phyloP scores from a whole-genome alignment of 2,888 invertebrate species.

The Anticlea derivata region DNA sequence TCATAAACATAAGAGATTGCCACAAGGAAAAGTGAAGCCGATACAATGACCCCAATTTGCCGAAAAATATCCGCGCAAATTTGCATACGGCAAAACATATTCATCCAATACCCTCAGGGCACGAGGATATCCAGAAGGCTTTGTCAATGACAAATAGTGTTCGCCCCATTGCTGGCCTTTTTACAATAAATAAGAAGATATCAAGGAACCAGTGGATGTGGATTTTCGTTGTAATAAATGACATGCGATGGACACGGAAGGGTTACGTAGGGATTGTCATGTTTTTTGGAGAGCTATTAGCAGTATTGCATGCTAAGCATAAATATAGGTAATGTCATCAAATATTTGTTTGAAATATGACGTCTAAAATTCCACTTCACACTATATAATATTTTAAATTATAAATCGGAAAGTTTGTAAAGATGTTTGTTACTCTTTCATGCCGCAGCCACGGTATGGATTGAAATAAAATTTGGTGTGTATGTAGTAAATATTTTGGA shows the following conservation, averaged over 20 bases:
- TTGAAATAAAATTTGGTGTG: too few species aligned
- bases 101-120: slow-evolving; percentile 55
- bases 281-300: slow-evolving; percentile 33
- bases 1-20: slow-evolving; percentile 24
- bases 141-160: slow-evolving; percentile 81
- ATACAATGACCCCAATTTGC: slow-evolving; percentile 35
- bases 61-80: slow-evolving; percentile 36
- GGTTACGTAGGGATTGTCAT: slow-evolving; percentile 60
- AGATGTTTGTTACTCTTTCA: too few species aligned
- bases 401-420: too few species aligned
- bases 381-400: too few species aligned
- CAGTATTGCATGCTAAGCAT: neutral
- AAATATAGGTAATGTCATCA: too few species aligned
- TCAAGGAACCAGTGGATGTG: slow-evolving; percentile 62
- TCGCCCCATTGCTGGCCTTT: slow-evolving; percentile 73
- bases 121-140: slow-evolving; percentile 63
- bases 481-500: too few species aligned
- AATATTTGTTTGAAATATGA: too few species aligned
- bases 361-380: too few species aligned
- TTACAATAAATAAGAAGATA: slow-evolving; percentile 81
- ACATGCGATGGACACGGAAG: slow-evolving; percentile 75
- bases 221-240: slow-evolving; percentile 75
- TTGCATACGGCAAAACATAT: slow-evolving; percentile 44
- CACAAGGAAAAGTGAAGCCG: slow-evolving; percentile 23
- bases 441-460: too few species aligned